These are phyloP conservation scores for Stenichneumon culpator DNA, from an alignment of 2,888 invertebrate species.

Conservation along the genomic window DNA sequence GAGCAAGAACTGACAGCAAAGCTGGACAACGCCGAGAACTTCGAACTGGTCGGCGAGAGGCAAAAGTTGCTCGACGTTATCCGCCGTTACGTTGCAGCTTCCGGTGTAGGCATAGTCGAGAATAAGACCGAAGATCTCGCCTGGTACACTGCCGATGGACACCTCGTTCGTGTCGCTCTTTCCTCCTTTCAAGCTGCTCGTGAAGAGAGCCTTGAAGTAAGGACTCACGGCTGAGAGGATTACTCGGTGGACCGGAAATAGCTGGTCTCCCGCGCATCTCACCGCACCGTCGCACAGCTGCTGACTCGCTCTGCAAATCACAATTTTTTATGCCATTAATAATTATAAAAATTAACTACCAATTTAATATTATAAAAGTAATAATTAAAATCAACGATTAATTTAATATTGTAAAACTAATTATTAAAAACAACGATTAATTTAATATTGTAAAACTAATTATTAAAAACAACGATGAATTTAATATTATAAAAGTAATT, in stretches of 20 bases:
- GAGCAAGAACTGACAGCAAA: slow-evolving; percentile 89
- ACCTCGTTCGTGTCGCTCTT: slow-evolving; percentile 86
- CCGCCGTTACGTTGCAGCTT: slow-evolving; percentile 88
- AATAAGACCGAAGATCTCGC: slow-evolving; percentile 88
- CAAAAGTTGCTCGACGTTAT: slow-evolving; percentile 90
- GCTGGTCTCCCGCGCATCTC: slow-evolving; percentile 88
- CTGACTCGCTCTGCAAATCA: slow-evolving; percentile 86
- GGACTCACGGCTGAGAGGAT: slow-evolving; percentile 91
- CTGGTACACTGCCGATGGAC: slow-evolving; percentile 87
- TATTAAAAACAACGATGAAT: too few species aligned
- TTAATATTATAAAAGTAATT: too few species aligned
- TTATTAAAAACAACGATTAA: too few species aligned
- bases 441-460: too few species aligned
- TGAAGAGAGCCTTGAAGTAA: slow-evolving; percentile 91
- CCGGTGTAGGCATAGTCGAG: slow-evolving; percentile 93
- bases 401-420: too few species aligned
- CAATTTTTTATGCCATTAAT: background rate
- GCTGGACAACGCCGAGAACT: slow-evolving; percentile 90
- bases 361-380: background rate
- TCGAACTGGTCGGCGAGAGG: slow-evolving; percentile 91
- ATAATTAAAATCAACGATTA: too few species aligned
- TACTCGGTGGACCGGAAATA: slow-evolving; percentile 89
- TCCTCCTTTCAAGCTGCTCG: slow-evolving; percentile 89
- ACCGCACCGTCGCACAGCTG: slow-evolving; percentile 91
- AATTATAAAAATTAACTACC: too few species aligned